phyloP scores from a whole-genome alignment of 2,888 invertebrate genomes.

The Penaeus monodon region DNA sequence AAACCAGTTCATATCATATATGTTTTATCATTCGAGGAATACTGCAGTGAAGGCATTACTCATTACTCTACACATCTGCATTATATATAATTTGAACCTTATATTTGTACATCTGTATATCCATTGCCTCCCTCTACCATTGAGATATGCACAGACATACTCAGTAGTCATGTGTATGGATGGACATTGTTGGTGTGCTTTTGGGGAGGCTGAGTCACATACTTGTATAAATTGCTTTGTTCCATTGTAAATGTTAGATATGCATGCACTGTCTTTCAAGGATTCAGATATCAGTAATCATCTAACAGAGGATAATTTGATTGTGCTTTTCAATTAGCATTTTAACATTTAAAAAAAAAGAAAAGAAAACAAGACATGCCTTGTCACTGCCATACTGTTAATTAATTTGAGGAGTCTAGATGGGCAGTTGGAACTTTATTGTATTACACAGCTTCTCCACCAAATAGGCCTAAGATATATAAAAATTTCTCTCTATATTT shows the following conservation, averaged over 20 bases:
- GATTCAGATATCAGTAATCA: conserved; percentile 27
- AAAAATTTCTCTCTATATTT: conserved; percentile 32
- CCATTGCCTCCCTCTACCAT: conserved; percentile 2
- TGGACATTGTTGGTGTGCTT: too few species aligned
- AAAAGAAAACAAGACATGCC: conserved; percentile 2
- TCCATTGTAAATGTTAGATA: conserved; percentile 33
- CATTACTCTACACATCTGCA: conserved; percentile 12
- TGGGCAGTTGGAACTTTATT: conserved; percentile 39
- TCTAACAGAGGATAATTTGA: background rate
- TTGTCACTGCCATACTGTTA: conserved; percentile 53
- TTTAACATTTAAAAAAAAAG: conserved; percentile 6
- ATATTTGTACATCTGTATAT: background rate
- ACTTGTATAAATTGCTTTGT: conserved; percentile 36
- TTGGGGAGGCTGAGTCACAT: conserved; percentile 26
- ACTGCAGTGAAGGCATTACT: background rate
- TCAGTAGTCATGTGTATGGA: too few species aligned
- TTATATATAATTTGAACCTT: background rate
- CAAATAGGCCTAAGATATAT: conserved; percentile 24
- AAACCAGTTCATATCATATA: too few species aligned
- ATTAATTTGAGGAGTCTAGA: conserved; percentile 33
- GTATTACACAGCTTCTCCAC: conserved; percentile 32
- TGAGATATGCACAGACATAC: background rate
- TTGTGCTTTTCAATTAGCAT: conserved; percentile 25
- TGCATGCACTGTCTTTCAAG: conserved; percentile 38
- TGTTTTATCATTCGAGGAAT: too few species aligned